Conservation (phyloP, 1,140 invertebrate genomes). For the Stratiolaelaps scimitus region DNA sequence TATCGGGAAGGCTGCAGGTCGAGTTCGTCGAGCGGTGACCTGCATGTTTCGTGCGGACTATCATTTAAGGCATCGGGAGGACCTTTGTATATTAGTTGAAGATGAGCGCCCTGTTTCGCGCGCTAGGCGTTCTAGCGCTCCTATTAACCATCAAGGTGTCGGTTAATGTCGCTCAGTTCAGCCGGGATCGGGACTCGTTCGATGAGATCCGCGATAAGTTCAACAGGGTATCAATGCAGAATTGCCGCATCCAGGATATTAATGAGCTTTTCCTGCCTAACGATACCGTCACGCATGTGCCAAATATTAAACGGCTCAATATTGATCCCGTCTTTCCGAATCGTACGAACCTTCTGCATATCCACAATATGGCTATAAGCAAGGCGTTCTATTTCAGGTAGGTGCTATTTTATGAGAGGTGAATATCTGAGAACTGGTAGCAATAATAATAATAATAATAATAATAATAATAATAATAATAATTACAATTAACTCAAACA, state of each 20-base stretch:
- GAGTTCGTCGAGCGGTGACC: too few species aligned
- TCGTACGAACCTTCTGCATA: constrained; percentile 73
- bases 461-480: too few species aligned
- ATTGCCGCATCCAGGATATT: constrained; percentile 74
- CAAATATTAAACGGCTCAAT: constrained; percentile 85
- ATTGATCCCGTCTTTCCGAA: constrained; percentile 91
- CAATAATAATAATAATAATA: too few species aligned
- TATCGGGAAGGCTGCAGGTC: too few species aligned
- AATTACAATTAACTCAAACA: too few species aligned
- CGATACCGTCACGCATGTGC: constrained; percentile 73
- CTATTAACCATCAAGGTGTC: constrained; percentile 10
- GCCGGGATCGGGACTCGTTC: constrained; percentile 77
- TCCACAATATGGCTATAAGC: constrained; percentile 89
- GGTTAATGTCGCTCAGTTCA: constrained; percentile 53
- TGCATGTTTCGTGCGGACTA: too few species aligned
- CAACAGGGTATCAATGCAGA: constrained; percentile 60
- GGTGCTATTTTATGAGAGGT: constrained; percentile 30
- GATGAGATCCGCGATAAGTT: constrained; percentile 70
- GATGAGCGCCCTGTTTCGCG: neutral
- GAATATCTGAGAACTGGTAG: too few species aligned
- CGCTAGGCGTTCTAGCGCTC: neutral
- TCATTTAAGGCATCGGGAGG: too few species aligned
- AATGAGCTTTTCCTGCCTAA: constrained; percentile 66
- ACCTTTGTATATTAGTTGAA: neutral
- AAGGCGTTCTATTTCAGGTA: constrained; percentile 75